Percentiles rank a stretch among this genome's conserved stretches.
Evolutionary conservation across 2,888 invertebrate species (phyloP).

Genomic region (Pollenia amentaria): DNA sequence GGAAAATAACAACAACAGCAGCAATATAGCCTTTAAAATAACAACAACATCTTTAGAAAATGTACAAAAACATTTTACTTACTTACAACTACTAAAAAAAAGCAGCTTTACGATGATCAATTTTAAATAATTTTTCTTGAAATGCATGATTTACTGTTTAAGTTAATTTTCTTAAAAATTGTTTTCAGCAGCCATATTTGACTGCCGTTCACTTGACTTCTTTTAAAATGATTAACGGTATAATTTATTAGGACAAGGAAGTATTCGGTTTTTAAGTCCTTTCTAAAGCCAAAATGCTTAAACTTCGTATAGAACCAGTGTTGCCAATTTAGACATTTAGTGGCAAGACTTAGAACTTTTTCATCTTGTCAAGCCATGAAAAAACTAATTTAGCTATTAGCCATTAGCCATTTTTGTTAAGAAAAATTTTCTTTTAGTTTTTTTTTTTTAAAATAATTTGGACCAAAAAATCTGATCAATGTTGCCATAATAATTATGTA

Average conservation of each 20-base stretch:
- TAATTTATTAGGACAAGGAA: neutral
- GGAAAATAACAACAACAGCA: constrained; percentile 16
- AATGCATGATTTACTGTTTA: constrained; percentile 37
- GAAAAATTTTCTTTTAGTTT: too few species aligned
- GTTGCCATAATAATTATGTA: too few species aligned
- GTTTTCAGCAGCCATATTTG: neutral
- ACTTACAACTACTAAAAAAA: neutral
- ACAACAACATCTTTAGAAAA: constrained; percentile 28
- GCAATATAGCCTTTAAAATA: neutral
- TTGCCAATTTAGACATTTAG: too few species aligned
- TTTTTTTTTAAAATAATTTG: too few species aligned
- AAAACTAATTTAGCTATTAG: too few species aligned
- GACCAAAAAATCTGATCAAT: too few species aligned
- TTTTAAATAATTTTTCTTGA: constrained; percentile 40
- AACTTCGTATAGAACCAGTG: too few species aligned
- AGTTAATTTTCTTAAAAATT: constrained; percentile 15
- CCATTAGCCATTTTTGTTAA: too few species aligned
- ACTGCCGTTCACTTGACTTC: neutral
- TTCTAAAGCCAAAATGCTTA: too few species aligned
- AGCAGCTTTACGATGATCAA: constrained; percentile 34
- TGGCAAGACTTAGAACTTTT: too few species aligned
- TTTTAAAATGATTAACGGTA: neutral
- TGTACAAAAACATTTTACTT: constrained; percentile 17
- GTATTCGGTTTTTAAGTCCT: too few species aligned
- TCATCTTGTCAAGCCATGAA: too few species aligned